These are phyloP conservation scores for Lonchura striata DNA, from an alignment of 2,113 vertebrate species.

Conservation along the genomic window DNA sequence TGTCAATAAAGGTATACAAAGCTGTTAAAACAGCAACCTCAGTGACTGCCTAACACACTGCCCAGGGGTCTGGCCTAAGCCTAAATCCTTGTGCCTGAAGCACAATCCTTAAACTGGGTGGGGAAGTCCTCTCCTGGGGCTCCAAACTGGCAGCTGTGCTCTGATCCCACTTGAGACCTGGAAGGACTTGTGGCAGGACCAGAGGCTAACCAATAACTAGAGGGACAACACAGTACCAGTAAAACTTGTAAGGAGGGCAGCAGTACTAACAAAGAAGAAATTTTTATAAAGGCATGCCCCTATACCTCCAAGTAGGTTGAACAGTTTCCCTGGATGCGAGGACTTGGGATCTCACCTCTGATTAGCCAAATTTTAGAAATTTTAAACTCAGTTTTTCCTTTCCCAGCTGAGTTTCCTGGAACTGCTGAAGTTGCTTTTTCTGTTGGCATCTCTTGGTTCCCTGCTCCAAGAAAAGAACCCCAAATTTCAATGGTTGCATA, in stretches of 20 bases:
- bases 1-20: neutral
- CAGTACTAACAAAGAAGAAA: neutral
- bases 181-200: neutral
- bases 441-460: neutral
- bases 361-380: neutral
- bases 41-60: neutral
- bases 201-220: neutral
- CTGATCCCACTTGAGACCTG: neutral
- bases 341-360: neutral
- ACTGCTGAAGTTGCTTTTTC: neutral
- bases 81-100: neutral
- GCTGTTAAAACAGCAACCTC: neutral
- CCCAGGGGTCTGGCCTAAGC: neutral
- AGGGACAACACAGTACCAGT: neutral
- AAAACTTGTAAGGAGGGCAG: neutral
- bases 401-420: neutral
- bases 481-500: neutral
- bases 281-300: neutral
- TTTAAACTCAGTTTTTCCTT: neutral
- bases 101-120: neutral
- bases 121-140: neutral
- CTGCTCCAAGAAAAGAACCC: neutral
- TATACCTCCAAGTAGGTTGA: neutral
- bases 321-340: neutral
- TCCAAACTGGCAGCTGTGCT: neutral